These are phyloP conservation scores for Sinocyclocheilus rhinocerous DNA, from an alignment of 2,113 vertebrate species.

Conservation along the genomic window DNA sequence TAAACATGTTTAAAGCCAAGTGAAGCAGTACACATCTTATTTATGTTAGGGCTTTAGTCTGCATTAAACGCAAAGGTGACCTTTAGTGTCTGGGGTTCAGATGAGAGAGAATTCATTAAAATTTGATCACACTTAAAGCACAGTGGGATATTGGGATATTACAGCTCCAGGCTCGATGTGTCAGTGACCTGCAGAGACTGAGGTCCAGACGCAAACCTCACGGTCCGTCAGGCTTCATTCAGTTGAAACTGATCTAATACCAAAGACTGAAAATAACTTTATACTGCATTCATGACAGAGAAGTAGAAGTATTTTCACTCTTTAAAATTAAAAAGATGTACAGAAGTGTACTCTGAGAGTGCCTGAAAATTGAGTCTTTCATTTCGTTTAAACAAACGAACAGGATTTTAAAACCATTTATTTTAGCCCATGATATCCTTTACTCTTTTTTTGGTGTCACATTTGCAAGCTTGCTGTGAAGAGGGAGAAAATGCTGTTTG, in stretches of 20 bases:
- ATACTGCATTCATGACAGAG: not conserved
- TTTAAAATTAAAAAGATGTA: not conserved
- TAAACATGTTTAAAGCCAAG: not conserved
- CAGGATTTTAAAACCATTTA: not conserved
- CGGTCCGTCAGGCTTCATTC: not conserved
- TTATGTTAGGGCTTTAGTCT: conserved; percentile 43
- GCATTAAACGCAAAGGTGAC: conserved; percentile 62
- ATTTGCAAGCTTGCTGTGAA: not conserved
- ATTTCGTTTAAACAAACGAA: not conserved
- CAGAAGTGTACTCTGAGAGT: not conserved
- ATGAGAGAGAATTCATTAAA: conserved; percentile 66
- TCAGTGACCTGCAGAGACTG: conserved; percentile 13
- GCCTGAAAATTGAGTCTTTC: not conserved
- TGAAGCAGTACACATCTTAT: conserved; percentile 11
- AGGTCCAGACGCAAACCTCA: conserved; percentile 5
- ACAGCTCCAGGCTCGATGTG: conserved; percentile 18
- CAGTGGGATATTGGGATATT: conserved; percentile 62
- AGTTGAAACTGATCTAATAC: not conserved
- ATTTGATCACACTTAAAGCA: conserved; percentile 69
- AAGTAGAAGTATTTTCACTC: not conserved
- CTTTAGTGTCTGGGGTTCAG: conserved; percentile 57
- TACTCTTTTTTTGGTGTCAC: not conserved
- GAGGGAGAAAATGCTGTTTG: not conserved
- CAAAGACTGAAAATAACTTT: not conserved
- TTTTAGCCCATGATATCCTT: too few species aligned